phyloP scores from a whole-genome alignment of 2,113 vertebrate species.

The Ammodytes dubius region DNA sequence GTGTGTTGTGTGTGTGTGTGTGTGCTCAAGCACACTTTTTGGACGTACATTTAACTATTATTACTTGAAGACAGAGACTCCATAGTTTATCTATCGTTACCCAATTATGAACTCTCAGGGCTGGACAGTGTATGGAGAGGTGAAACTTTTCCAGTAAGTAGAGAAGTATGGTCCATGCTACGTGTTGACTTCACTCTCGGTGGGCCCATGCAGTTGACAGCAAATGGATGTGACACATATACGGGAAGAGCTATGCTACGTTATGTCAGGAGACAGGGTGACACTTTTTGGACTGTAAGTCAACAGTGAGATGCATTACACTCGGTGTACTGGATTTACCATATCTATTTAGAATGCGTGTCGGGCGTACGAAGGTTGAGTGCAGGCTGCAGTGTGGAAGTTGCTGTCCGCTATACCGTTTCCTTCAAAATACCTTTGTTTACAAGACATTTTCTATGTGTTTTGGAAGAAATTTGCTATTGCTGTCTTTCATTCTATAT shows the following conservation, averaged over 20 bases:
- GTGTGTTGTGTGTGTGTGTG: slow-evolving; percentile 17
- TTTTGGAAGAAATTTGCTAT: not conserved
- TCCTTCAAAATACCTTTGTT: slow-evolving; percentile 15
- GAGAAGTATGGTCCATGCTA: slow-evolving; percentile 58
- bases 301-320: slow-evolving; percentile 56
- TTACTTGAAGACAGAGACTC: slow-evolving; percentile 46
- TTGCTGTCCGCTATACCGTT: slow-evolving; percentile 18
- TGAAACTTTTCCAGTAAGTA: slow-evolving; percentile 74
- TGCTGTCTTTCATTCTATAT: not conserved
- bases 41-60: slow-evolving; percentile 58
- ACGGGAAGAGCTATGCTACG: slow-evolving; percentile 61
- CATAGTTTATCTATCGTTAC: slow-evolving; percentile 80
- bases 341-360: slow-evolving; percentile 50
- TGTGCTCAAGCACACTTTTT: not conserved
- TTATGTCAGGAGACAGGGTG: slow-evolving; percentile 67
- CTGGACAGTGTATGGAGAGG: slow-evolving; percentile 41
- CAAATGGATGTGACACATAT: slow-evolving; percentile 71
- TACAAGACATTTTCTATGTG: slow-evolving; percentile 26
- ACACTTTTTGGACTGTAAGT: slow-evolving; percentile 71
- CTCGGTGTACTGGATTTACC: slow-evolving; percentile 48
- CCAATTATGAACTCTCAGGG: slow-evolving; percentile 74
- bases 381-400: slow-evolving; percentile 14
- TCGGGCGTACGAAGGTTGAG: slow-evolving; percentile 27
- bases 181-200: slow-evolving; percentile 61
- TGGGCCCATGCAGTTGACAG: slow-evolving; percentile 56